Conservation (phyloP, 2,113 vertebrate species). For the Macquaria ambigua region DNA sequence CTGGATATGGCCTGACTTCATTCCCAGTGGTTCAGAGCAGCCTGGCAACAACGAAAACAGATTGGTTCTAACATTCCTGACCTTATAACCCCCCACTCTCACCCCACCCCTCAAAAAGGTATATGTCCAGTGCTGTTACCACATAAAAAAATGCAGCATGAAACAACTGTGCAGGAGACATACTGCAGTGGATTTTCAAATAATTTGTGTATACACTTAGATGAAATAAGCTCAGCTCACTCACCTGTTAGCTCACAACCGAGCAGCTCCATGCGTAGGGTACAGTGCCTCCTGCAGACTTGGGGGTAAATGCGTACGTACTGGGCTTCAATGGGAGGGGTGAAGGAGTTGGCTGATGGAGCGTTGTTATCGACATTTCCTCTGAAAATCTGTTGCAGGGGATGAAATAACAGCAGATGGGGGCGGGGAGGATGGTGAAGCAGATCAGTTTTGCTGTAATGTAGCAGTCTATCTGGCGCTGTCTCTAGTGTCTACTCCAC, state of each 20-base stretch:
- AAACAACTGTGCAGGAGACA: background rate
- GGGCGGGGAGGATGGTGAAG: slow-evolving; percentile 20
- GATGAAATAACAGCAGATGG: slow-evolving; percentile 61
- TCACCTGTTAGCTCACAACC: slow-evolving; percentile 96
- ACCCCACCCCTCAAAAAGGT: background rate
- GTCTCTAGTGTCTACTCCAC: slow-evolving; percentile 74
- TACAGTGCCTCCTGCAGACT: slow-evolving; percentile 97
- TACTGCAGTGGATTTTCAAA: background rate
- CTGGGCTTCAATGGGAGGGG: slow-evolving; percentile 95
- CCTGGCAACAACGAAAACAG: slow-evolving; percentile 82
- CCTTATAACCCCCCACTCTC: background rate
- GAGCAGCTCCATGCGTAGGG: slow-evolving; percentile 96
- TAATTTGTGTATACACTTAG: slow-evolving; percentile 2
- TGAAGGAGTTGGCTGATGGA: slow-evolving; percentile 96
- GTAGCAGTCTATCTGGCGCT: slow-evolving; percentile 50
- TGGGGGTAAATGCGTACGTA: slow-evolving; percentile 96
- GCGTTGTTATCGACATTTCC: slow-evolving; percentile 98
- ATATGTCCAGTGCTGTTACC: background rate
- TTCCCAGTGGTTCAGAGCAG: slow-evolving; percentile 97
- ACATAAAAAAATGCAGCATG: slow-evolving; percentile 6
- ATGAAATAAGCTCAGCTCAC: slow-evolving; percentile 34
- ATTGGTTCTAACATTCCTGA: slow-evolving; percentile 1
- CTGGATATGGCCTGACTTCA: slow-evolving; percentile 98
- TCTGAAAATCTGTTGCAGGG: slow-evolving; percentile 89
- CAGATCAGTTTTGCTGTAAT: slow-evolving; percentile 56